Evolutionary conservation across 2,113 vertebrate species (phyloP).

Genomic region (Proterorhinus semilunaris): DNA sequence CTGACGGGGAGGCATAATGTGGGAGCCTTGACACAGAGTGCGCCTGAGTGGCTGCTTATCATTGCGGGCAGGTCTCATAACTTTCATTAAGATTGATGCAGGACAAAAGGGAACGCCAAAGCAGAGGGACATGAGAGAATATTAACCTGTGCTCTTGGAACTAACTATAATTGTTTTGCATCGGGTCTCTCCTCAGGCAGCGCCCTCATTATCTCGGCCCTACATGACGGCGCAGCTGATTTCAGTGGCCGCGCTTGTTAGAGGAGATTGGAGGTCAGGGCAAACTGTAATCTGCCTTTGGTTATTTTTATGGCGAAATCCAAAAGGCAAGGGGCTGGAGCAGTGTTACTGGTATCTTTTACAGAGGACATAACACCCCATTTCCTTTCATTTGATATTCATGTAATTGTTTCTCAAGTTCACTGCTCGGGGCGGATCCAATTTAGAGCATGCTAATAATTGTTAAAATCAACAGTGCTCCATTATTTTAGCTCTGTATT

Average conservation of each 20-base stretch:
- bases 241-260: conserved; percentile 69
- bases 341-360: conserved; percentile 59
- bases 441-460: conserved; percentile 7
- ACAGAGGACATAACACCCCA: conserved; percentile 64
- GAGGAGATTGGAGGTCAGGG: conserved; percentile 67
- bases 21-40: conserved; percentile 90
- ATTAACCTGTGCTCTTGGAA: conserved; percentile 97
- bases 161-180: conserved; percentile 98
- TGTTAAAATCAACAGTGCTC: conserved; percentile 13
- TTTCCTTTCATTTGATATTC: conserved; percentile 56
- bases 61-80: conserved; percentile 96
- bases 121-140: conserved; percentile 91
- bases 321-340: conserved; percentile 28
- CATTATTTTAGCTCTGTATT: background rate
- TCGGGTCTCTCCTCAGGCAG: conserved; percentile 87
- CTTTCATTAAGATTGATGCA: conserved; percentile 97
- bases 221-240: conserved; percentile 90
- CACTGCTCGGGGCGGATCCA: conserved; percentile 19
- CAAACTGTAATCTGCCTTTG: conserved; percentile 57
- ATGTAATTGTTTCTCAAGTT: conserved; percentile 59
- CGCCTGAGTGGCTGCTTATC: conserved; percentile 96
- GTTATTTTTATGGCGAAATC: conserved; percentile 62
- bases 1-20: conserved; percentile 93
- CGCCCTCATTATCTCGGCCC: conserved; percentile 93
- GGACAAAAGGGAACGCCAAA: conserved; percentile 84